These are phyloP conservation scores for Illadopsis cleaveri DNA, from an alignment of 2,113 vertebrate species.

Conservation along the genomic window DNA sequence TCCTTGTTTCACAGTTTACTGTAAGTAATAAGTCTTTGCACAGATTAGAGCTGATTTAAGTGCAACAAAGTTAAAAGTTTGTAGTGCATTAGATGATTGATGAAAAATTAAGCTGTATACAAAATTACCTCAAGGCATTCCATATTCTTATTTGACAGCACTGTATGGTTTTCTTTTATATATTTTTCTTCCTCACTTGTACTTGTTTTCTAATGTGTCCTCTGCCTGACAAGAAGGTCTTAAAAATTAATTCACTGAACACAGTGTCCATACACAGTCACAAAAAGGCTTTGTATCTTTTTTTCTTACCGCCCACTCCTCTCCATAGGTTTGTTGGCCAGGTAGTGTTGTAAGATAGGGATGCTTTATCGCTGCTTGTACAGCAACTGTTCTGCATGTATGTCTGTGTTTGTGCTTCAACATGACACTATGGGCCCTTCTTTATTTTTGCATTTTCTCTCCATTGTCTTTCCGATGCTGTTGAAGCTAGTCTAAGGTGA, in stretches of 20 bases:
- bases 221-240: neutral
- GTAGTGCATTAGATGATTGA: neutral
- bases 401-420: rapidly evolving
- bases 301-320: neutral
- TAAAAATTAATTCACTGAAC: neutral
- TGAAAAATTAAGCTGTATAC: neutral
- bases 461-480: neutral
- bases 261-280: neutral
- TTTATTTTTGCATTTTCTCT: neutral
- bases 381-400: rapidly evolving
- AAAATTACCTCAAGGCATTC: neutral
- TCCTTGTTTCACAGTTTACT: neutral
- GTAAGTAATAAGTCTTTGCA: neutral
- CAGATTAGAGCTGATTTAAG: slow-evolving; percentile 16
- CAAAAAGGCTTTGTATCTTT: neutral
- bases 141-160: neutral
- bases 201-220: neutral
- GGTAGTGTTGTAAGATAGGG: neutral
- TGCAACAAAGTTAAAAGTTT: neutral
- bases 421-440: neutral
- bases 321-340: neutral
- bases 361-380: neutral
- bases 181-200: neutral
- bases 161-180: neutral
- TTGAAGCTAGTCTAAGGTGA: neutral